Conservation (phyloP, 2,113 vertebrate genomes). For the Trinectes maculatus region DNA sequence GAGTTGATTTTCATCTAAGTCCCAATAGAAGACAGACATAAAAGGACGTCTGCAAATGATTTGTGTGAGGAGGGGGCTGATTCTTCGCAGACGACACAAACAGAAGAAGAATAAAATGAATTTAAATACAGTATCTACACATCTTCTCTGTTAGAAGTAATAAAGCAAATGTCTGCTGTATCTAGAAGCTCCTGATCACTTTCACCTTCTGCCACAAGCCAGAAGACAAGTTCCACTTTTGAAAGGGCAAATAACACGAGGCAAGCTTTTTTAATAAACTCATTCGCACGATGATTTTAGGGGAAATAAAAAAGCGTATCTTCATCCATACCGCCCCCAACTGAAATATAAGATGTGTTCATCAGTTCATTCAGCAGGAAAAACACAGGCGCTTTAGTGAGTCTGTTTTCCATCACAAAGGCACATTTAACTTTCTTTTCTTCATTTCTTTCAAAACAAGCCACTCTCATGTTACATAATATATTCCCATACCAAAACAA, state of each 20-base stretch:
- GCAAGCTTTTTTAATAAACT: too few relatives aligned
- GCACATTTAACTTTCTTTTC: constrained; percentile 51
- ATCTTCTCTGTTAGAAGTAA: background rate
- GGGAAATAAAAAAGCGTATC: constrained; percentile 2
- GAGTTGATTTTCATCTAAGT: constrained; percentile 15
- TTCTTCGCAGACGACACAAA: too few relatives aligned
- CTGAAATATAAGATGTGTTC: constrained; percentile 30
- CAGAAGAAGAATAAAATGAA: too few relatives aligned
- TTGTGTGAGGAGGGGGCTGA: background rate
- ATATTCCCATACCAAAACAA: constrained; percentile 50
- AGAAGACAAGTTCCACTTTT: constrained; percentile 12
- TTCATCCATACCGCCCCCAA: background rate
- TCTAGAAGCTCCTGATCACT: background rate
- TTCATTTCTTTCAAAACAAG: constrained; percentile 59
- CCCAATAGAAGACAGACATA: background rate
- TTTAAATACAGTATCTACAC: background rate
- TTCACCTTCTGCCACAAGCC: background rate
- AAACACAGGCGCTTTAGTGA: constrained; percentile 25
- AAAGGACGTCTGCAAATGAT: too few relatives aligned
- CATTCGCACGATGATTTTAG: background rate
- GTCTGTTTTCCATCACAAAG: constrained; percentile 63
- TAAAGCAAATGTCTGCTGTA: too few relatives aligned
- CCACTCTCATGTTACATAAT: constrained; percentile 62
- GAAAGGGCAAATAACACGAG: background rate
- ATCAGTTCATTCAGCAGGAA: constrained; percentile 29